Evolutionary conservation across 2,113 vertebrate species (phyloP).

Genomic region (Theristicus caerulescens): DNA sequence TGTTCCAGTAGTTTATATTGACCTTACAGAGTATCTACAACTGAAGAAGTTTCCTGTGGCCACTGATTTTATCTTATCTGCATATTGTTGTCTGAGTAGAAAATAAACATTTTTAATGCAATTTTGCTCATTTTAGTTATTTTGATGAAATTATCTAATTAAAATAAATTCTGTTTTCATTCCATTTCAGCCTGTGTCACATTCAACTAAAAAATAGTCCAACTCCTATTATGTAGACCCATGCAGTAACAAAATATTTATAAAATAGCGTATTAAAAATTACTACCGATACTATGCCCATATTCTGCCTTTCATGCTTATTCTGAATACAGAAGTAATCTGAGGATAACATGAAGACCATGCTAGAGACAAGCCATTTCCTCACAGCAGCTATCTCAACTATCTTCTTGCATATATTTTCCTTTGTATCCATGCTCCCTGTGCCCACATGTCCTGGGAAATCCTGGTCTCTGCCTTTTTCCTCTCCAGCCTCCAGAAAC

Average conservation of each 20-base stretch:
- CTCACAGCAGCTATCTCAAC: background rate
- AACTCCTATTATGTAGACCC: background rate
- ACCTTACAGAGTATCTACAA: background rate
- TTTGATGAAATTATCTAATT: background rate
- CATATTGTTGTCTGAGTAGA: background rate
- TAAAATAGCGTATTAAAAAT: background rate
- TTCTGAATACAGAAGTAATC: background rate
- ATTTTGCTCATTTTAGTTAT: background rate
- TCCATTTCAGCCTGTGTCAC: background rate
- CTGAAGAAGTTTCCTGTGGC: fast-evolving
- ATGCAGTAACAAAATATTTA: background rate
- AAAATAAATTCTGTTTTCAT: background rate
- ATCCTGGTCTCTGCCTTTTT: background rate
- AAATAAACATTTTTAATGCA: background rate
- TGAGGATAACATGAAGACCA: background rate
- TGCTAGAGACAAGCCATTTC: background rate
- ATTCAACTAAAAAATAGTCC: background rate
- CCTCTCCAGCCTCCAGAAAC: background rate
- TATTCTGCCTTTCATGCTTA: background rate
- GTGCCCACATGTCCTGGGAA: background rate
- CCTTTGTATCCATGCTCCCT: background rate
- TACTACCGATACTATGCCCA: background rate
- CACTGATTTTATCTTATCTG: background rate
- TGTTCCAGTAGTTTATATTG: background rate
- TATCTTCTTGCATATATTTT: background rate